A percentile compares a stretch with the other conserved stretches of the same genome.
phyloP scores from a whole-genome alignment of 2,888 invertebrate species.

The Patella pellucida region DNA sequence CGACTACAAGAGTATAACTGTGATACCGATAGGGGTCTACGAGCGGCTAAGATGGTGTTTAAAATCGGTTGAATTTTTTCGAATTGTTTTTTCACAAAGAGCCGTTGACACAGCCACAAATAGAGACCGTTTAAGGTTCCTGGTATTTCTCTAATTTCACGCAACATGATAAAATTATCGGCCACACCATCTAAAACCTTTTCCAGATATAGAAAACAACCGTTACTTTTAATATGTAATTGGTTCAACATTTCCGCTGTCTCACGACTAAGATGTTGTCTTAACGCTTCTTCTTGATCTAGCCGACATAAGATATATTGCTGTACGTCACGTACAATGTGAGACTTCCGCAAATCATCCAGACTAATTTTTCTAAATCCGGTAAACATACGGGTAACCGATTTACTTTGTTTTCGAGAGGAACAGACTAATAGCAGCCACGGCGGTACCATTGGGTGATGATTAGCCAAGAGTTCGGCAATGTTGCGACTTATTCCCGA shows the following conservation, averaged over 20 bases:
- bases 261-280: constrained; percentile 89
- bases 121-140: constrained; percentile 95
- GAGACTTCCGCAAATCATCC: constrained; percentile 86
- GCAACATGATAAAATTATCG: constrained; percentile 90
- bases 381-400: constrained; percentile 79
- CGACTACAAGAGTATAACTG: constrained; percentile 87
- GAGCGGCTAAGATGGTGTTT: constrained; percentile 87
- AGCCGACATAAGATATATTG: constrained; percentile 89
- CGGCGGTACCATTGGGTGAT: constrained; percentile 91
- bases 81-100: constrained; percentile 89
- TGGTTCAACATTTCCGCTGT: constrained; percentile 96
- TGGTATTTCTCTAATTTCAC: constrained; percentile 91
- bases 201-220: constrained; percentile 73
- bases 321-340: constrained; percentile 93
- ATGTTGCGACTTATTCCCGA: constrained; percentile 66
- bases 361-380: constrained; percentile 90
- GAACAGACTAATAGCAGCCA: constrained; percentile 93
- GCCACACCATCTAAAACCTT: constrained; percentile 85
- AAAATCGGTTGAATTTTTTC: constrained; percentile 81
- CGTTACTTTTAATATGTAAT: constrained; percentile 95
- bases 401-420: constrained; percentile 82
- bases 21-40: constrained; percentile 80
- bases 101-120: constrained; percentile 92
- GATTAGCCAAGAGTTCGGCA: constrained; percentile 84
- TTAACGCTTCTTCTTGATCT: constrained; percentile 88